phyloP scores from a whole-genome alignment of 2,797 vertebrate genomes.

The Centroberyx gerrardi region DNA sequence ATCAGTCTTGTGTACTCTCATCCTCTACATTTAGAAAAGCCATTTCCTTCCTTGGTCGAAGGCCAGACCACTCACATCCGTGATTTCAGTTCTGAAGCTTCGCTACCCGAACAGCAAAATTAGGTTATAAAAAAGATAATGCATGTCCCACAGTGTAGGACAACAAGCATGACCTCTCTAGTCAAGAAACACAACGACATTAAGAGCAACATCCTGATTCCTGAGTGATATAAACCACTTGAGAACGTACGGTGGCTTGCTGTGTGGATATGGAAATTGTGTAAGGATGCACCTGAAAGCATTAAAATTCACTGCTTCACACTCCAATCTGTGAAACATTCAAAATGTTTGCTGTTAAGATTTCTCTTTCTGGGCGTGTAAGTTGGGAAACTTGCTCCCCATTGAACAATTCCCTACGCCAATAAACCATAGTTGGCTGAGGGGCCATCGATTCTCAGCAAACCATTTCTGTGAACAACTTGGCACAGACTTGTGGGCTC shows the following conservation, averaged over 20 bases:
- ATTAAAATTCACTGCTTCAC: neutral
- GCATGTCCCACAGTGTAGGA: neutral
- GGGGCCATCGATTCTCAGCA: neutral
- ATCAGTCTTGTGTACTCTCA: slow-evolving; percentile 50
- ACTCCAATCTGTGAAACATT: neutral
- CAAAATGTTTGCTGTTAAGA: neutral
- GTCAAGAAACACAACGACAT: neutral
- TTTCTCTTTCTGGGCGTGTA: neutral
- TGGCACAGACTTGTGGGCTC: neutral
- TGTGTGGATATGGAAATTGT: neutral
- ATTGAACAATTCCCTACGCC: neutral
- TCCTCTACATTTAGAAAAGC: slow-evolving; percentile 44
- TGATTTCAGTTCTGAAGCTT: slow-evolving; percentile 23
- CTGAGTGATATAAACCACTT: neutral
- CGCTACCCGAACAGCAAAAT: neutral
- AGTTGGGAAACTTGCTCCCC: neutral
- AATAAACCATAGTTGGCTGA: neutral
- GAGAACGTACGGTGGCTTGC: no score
- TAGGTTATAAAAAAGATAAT: neutral
- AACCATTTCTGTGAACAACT: neutral
- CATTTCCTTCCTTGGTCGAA: slow-evolving; percentile 49
- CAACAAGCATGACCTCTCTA: neutral
- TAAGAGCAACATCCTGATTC: slow-evolving; percentile 14
- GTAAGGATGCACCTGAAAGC: neutral
- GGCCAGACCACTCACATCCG: slow-evolving; percentile 1